These are phyloP conservation scores for Cataglyphis hispanica DNA, from an alignment of 1,140 invertebrate species.

Conservation along the genomic window DNA sequence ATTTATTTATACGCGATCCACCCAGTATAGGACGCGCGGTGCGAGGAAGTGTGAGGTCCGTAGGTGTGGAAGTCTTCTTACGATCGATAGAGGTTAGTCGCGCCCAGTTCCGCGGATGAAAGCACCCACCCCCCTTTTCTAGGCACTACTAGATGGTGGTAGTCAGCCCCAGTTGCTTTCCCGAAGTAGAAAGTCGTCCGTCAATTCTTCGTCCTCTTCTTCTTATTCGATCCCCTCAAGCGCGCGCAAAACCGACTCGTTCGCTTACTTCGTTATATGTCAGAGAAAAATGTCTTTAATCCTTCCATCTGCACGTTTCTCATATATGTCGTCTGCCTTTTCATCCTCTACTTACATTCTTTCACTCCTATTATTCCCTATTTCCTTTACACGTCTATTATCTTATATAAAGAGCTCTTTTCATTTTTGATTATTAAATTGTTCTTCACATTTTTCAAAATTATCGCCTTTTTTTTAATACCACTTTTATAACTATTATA, in stretches of 20 bases:
- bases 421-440: not conserved
- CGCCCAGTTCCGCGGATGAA: conserved; percentile 80
- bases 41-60: conserved; percentile 78
- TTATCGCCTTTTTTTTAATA: not conserved
- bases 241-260: conserved; percentile 34
- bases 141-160: conserved; percentile 61
- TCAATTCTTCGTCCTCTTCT: conserved; percentile 58
- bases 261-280: conserved; percentile 15
- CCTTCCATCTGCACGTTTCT: conserved; percentile 24
- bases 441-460: not conserved
- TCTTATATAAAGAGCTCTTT: not conserved
- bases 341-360: conserved; percentile 11
- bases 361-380: not conserved
- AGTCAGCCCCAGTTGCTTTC: conserved; percentile 61
- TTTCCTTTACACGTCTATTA: conserved; percentile 14
- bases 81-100: conserved; percentile 83
- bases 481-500: not conserved
- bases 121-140: conserved; percentile 74
- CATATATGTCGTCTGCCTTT: not conserved
- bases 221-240: conserved; percentile 48
- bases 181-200: conserved; percentile 68
- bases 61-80: conserved; percentile 82
- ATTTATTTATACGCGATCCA: conserved; percentile 70
- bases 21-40: conserved; percentile 67
- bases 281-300: conserved; percentile 23